phyloP scores from a whole-genome alignment of 2,888 invertebrate genomes.

The Nomada goodeniana region DNA sequence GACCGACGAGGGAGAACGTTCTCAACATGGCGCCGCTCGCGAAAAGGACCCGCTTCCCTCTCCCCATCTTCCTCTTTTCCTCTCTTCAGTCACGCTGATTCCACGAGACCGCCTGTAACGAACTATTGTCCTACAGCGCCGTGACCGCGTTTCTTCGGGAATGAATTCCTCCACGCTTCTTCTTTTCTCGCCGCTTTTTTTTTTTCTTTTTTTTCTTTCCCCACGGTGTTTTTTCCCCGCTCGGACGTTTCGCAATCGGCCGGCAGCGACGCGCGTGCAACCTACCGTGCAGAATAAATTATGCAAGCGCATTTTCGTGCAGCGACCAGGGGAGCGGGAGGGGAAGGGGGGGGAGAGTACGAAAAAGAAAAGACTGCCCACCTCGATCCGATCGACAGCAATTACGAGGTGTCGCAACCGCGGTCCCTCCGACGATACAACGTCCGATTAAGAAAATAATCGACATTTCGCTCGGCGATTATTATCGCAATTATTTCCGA shows the following conservation, averaged over 20 bases:
- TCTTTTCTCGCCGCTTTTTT: slow-evolving; percentile 22
- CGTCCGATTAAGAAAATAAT: no score
- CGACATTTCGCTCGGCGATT: background rate
- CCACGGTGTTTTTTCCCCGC: background rate
- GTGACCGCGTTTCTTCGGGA: slow-evolving; percentile 67
- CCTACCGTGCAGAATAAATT: slow-evolving; percentile 46
- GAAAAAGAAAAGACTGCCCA: background rate
- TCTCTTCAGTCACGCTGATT: slow-evolving; percentile 18
- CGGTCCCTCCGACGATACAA: background rate
- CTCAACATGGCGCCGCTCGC: slow-evolving; percentile 61
- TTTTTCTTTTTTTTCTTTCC: slow-evolving; percentile 9
- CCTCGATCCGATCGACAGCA: background rate
- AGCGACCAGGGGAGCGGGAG: background rate
- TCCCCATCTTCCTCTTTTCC: background rate
- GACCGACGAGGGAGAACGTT: slow-evolving; percentile 63
- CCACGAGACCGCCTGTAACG: slow-evolving; percentile 55
- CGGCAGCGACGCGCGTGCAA: background rate
- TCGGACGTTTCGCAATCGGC: slow-evolving; percentile 34
- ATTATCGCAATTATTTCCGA: no score
- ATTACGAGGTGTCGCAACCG: slow-evolving; percentile 20
- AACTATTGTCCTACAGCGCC: slow-evolving; percentile 68
- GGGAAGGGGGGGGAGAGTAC: no score
- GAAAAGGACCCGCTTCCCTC: slow-evolving; percentile 55
- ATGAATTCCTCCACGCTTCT: slow-evolving; percentile 50
- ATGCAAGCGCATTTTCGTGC: slow-evolving; percentile 47